Evolutionary conservation across 2,797 vertebrate genomes (phyloP).

Genomic region (Microchirus variegatus): DNA sequence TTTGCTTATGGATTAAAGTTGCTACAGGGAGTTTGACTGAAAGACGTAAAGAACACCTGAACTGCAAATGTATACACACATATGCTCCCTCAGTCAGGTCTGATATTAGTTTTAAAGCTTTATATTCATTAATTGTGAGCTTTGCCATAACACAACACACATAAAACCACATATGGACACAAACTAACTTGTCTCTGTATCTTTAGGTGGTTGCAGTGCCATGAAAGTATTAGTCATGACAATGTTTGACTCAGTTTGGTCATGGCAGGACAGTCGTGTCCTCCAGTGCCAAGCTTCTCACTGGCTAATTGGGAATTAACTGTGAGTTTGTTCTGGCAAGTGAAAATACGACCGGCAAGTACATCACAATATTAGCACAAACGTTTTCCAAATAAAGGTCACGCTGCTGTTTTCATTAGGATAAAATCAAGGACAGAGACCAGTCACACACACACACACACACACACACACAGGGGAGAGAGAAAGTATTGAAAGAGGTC

Average conservation of each 20-base stretch:
- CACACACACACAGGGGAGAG: constrained; percentile 12
- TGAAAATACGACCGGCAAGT: constrained; percentile 16
- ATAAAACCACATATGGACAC: background rate
- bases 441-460: constrained; percentile 16
- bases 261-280: constrained; percentile 23
- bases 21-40: no score
- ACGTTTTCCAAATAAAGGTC: constrained; percentile 67
- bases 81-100: no score
- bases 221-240: background rate
- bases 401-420: constrained; percentile 14
- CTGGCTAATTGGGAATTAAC: constrained; percentile 58
- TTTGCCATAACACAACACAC: background rate
- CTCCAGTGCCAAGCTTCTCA: constrained; percentile 25
- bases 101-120: no score
- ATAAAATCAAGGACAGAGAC: constrained; percentile 29
- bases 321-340: constrained; percentile 60
- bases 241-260: constrained; percentile 11
- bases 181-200: background rate
- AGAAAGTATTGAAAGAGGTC: constrained; percentile 32
- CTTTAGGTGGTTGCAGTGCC: background rate
- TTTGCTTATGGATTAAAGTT: no score
- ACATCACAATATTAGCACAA: constrained; percentile 42
- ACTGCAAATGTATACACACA: no score
- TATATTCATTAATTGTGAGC: no score
- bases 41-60: no score